Percentiles rank a stretch among this genome's conserved stretches.
These are phyloP conservation scores for Uloborus plumipes DNA, from an alignment of 2,888 invertebrate species.

Conservation along the genomic window DNA sequence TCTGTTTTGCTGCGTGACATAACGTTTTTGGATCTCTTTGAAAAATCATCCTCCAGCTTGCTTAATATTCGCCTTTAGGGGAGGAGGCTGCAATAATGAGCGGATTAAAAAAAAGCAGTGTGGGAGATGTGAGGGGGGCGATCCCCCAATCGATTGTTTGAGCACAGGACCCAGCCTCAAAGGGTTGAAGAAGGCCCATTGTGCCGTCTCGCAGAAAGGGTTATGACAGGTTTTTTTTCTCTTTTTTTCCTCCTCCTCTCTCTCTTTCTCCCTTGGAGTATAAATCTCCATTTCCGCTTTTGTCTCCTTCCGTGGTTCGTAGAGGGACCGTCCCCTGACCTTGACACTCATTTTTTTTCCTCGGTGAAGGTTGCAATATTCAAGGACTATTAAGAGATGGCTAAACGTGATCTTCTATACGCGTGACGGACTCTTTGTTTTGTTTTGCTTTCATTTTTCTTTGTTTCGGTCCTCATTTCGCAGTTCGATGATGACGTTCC, in stretches of 20 bases:
- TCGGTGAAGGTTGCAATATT: constrained; percentile 29
- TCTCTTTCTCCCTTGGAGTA: background rate
- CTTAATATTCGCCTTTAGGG: constrained; percentile 24
- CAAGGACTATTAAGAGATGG: constrained; percentile 24
- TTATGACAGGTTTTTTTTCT: constrained; percentile 60
- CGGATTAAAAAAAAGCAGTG: background rate
- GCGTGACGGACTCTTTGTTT: background rate
- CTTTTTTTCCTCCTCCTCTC: background rate
- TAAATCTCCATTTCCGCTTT: constrained; percentile 63
- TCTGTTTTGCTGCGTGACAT: no score
- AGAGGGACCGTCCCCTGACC: constrained; percentile 40
- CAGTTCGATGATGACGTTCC: no score
- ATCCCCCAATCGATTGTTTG: no score
- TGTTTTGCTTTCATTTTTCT: background rate
- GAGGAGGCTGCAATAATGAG: constrained; percentile 17
- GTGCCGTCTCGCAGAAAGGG: constrained; percentile 49
- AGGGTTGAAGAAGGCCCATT: constrained; percentile 57
- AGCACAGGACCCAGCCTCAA: constrained; percentile 37
- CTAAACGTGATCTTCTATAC: no score
- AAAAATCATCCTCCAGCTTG: background rate
- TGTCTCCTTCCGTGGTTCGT: constrained; percentile 62
- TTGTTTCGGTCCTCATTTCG: no score
- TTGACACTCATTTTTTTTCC: constrained; percentile 51
- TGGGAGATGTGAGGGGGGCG: background rate
- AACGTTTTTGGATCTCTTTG: no score